Conservation (phyloP, 2,888 invertebrate genomes). For the Mythimna ferrago region DNA sequence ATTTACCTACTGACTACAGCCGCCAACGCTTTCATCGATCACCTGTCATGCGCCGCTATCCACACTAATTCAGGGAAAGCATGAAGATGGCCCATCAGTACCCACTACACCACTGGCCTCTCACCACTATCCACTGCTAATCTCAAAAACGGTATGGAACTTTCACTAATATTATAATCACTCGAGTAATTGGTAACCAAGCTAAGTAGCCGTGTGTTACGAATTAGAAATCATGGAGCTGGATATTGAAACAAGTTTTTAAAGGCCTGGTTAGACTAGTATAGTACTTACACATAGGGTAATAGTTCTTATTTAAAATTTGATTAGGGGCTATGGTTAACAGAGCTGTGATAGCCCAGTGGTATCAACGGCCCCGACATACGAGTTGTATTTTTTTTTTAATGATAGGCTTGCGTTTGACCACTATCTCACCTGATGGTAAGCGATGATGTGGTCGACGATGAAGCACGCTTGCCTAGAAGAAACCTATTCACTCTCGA, state of each 20-base stretch:
- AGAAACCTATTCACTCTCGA: too few species aligned
- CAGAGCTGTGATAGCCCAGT: too few species aligned
- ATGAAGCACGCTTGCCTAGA: too few species aligned
- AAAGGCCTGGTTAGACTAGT: neutral
- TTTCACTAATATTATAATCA: slow-evolving; percentile 51
- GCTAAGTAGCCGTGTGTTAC: slow-evolving; percentile 17
- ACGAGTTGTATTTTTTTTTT: too few species aligned
- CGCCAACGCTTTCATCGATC: slow-evolving; percentile 3
- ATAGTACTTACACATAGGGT: too few species aligned
- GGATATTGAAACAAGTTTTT: slow-evolving; percentile 36
- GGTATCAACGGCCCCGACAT: too few species aligned
- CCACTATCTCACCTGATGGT: too few species aligned
- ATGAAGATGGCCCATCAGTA: slow-evolving; percentile 22
- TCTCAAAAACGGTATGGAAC: slow-evolving; percentile 40
- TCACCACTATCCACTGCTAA: slow-evolving; percentile 19
- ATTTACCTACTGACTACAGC: neutral
- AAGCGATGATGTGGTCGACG: too few species aligned
- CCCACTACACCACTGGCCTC: neutral
- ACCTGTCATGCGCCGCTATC: slow-evolving; percentile 19
- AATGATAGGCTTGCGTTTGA: too few species aligned
- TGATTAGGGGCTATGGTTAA: too few species aligned
- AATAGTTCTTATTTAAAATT: too few species aligned
- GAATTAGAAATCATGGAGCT: slow-evolving; percentile 52
- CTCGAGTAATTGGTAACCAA: slow-evolving; percentile 46
- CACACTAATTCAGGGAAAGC: slow-evolving; percentile 48